Base-by-base conservation (phyloP, 2,113 vertebrate genomes). In the Ceyx cyanopectus region DNA sequence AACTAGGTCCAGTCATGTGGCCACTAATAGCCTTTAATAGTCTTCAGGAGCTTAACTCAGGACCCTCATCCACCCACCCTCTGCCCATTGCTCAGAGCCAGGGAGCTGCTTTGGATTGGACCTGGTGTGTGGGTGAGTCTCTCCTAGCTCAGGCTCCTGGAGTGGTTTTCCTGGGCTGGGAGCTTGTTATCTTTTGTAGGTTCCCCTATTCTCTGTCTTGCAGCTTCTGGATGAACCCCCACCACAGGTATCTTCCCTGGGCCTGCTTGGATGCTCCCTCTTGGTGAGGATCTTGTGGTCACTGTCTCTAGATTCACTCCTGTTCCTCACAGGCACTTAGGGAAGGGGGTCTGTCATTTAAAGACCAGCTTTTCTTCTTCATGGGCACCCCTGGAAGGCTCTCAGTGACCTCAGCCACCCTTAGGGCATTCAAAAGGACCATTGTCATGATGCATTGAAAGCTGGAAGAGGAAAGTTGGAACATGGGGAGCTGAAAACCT, bases 261-360 rank as follows among this genome's bases (percentile, higher is more conserved):
- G 7, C 37, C 22, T 77, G 21, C 14, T 21, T 51, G 17, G 27
- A 46, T 62, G n/a, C 3, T 78, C 26, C 16, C 10, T 37, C 9
- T 15, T 48, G n/a, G 26, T 21, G 17, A 27, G 43, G n/a, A 20
- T 9, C n/a, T 40, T 51, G 14, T 40, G n/a, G 48, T 56, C 8
- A 6, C 19, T 57, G 34, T 70, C 32, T 24, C 30, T 27, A 32
- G 4, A 14, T 50, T 85, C 27, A 29, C 3, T 48, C 7, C 13
- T n/a, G 12, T 24, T 58, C 14, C n/a, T 60, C 6, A 1, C 22
- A 45, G 10, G 10, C 2, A 4, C 8, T 37, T 26, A 4, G 11
- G 27, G 29, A 45, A 20, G 26, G 20, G 26, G 6, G 46, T 21
- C 8, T 85, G 60, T 5, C 10, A 6, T 48, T 37, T 24, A 65